phyloP scores from a whole-genome alignment of 2,797 vertebrate species.

The Helicolenus hilgendorfi region DNA sequence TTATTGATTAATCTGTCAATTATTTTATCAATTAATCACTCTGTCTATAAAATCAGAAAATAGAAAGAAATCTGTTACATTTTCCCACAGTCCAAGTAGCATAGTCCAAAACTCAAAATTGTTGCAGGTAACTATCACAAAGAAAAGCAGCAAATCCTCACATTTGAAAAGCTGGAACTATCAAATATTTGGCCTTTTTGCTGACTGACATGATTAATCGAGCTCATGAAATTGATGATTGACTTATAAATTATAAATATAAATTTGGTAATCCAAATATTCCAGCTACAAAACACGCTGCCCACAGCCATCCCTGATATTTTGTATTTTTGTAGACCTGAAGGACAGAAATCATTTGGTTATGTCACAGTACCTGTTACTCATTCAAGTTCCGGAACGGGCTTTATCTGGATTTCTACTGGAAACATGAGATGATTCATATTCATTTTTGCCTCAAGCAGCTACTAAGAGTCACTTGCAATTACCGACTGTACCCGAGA shows the following conservation, averaged over 20 bases:
- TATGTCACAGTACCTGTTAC: neutral
- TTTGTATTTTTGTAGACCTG: neutral
- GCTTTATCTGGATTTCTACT: constrained; percentile 5
- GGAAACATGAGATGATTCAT: constrained; percentile 27
- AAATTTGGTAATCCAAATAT: neutral
- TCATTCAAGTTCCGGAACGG: neutral
- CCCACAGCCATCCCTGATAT: neutral
- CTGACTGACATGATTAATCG: neutral
- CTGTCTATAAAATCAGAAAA: neutral
- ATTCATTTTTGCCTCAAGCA: constrained; percentile 37
- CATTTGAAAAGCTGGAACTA: neutral
- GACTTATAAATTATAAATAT: neutral
- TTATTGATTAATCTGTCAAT: neutral
- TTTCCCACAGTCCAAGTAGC: neutral
- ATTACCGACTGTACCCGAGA: constrained; percentile 29
- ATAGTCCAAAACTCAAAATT: neutral
- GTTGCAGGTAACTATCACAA: neutral
- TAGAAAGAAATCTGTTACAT: neutral
- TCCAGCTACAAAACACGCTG: neutral
- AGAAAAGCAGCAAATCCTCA: neutral
- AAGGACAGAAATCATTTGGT: neutral
- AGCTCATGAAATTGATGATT: neutral
- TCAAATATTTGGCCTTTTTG: neutral
- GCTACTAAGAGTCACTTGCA: constrained; percentile 16
- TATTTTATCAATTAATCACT: neutral